These are phyloP conservation scores for Sphenopsis melanotis DNA, from an alignment of 2,797 vertebrate genomes.

Conservation along the genomic window DNA sequence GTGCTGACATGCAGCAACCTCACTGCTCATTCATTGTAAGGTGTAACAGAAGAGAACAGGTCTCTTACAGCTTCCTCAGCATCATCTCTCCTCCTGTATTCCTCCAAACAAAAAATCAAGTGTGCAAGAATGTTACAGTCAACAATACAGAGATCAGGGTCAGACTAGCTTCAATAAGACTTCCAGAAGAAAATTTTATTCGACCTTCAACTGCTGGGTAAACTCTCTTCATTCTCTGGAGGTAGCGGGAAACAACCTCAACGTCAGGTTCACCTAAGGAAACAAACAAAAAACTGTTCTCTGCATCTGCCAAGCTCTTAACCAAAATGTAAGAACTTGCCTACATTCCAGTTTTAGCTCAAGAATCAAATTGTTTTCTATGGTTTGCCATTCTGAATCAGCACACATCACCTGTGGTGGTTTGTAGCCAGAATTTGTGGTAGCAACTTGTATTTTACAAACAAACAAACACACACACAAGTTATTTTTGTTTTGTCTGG, in stretches of 20 bases:
- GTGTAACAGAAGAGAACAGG: background rate
- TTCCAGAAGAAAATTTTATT: constrained; percentile 77
- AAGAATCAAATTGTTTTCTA: background rate
- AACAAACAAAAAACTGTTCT: background rate
- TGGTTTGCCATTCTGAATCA: background rate
- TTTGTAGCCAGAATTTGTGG: background rate
- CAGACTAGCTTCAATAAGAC: constrained; percentile 23
- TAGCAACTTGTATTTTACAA: background rate
- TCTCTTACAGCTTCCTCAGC: background rate
- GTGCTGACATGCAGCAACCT: background rate
- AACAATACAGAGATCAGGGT: constrained; percentile 33
- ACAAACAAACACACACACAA: background rate
- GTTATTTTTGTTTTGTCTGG: background rate
- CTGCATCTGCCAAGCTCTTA: background rate
- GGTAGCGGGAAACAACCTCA: constrained; percentile 80
- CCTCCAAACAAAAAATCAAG: background rate
- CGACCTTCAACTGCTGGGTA: constrained; percentile 87
- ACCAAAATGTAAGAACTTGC: background rate
- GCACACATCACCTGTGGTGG: too few species aligned
- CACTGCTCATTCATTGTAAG: background rate
- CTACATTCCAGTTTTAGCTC: background rate
- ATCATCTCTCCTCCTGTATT: background rate
- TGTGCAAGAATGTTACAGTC: background rate
- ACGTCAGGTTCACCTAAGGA: constrained; percentile 84
- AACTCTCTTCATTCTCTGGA: constrained; percentile 77